phyloP scores from a whole-genome alignment of 2,888 invertebrate species.

The Bembecia ichneumoniformis region DNA sequence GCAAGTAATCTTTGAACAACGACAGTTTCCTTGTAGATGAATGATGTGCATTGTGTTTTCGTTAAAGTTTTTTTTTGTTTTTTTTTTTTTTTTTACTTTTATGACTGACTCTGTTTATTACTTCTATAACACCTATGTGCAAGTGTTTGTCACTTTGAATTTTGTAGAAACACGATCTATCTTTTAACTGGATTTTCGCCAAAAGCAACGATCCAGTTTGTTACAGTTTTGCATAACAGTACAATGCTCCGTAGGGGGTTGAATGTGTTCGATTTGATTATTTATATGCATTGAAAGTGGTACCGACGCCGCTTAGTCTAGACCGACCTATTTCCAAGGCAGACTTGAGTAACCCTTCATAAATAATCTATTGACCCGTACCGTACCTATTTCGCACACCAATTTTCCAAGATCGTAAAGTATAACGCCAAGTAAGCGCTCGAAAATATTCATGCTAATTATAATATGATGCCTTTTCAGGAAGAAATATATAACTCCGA shows the following conservation, averaged over 20 bases:
- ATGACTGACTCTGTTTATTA: too few species aligned
- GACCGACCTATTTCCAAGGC: conserved; percentile 28
- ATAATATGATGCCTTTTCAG: too few species aligned
- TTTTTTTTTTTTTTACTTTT: too few species aligned
- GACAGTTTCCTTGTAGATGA: conserved; percentile 9
- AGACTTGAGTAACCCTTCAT: too few species aligned
- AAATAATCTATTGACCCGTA: too few species aligned
- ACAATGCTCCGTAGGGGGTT: conserved; percentile 26
- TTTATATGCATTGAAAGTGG: conserved; percentile 28
- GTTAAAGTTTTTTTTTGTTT: too few species aligned
- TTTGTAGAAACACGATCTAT: conserved; percentile 7
- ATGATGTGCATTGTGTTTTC: too few species aligned
- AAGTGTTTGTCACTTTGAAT: background rate
- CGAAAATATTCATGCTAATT: too few species aligned
- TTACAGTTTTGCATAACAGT: conserved; percentile 11
- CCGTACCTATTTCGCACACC: too few species aligned
- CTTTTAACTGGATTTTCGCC: conserved; percentile 25
- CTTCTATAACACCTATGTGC: background rate
- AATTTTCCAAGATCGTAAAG: too few species aligned
- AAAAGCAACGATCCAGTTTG: conserved; percentile 23
- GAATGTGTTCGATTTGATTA: conserved; percentile 22
- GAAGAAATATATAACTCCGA: too few species aligned
- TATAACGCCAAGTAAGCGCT: too few species aligned
- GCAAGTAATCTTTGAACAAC: conserved; percentile 6
- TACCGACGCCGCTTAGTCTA: conserved; percentile 48